phyloP scores from a whole-genome alignment of 2,797 vertebrate genomes.

The Lacerta agilis region DNA sequence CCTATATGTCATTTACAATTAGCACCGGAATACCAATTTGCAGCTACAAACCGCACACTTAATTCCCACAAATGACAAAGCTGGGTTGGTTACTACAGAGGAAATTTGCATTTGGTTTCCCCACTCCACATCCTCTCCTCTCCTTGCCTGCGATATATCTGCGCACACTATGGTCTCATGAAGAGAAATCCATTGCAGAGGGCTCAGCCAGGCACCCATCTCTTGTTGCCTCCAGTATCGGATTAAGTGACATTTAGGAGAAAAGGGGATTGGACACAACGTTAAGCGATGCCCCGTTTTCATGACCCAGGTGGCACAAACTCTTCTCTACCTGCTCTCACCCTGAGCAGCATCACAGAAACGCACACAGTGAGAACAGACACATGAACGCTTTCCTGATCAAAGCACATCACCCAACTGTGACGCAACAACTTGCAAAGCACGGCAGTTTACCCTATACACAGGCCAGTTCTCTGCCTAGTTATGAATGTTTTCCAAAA shows the following conservation, averaged over 20 bases:
- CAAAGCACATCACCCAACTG: background rate
- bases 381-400: background rate
- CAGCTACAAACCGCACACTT: background rate
- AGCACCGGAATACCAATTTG: background rate
- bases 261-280: background rate
- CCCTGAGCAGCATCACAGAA: background rate
- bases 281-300: background rate
- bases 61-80: background rate
- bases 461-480: too few species aligned
- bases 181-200: background rate
- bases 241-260: background rate
- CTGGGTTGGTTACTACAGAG: background rate
- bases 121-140: background rate
- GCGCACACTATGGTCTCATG: background rate
- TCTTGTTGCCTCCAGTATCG: background rate
- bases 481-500: background rate
- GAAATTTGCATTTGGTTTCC: background rate
- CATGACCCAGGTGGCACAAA: background rate
- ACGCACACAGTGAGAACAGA: background rate
- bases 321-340: background rate
- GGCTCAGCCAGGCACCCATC: too few species aligned
- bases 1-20: constrained; percentile 4
- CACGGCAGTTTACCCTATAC: background rate
- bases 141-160: background rate
- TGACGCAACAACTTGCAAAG: background rate